Base-by-base conservation (phyloP, 1,140 invertebrate genomes). In the Anagrus nilaparvatae region DNA sequence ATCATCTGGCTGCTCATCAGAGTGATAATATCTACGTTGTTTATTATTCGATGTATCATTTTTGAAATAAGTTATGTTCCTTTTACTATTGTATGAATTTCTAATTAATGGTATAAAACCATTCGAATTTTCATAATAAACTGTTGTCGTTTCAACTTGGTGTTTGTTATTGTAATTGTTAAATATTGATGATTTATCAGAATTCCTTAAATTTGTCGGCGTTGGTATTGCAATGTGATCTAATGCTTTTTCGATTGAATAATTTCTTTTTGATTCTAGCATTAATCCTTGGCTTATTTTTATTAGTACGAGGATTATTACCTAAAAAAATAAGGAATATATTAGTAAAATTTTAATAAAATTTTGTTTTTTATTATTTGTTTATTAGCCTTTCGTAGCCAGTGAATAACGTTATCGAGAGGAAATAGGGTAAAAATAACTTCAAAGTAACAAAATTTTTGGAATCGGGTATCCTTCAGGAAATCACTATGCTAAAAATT, bases 151-250 rank as follows among this genome's bases (percentile, higher is more conserved):
- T 43, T 51, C 35, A 30, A 36, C 2, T 25, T 38, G 3, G 38
- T 44, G 2, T 38, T 43, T 30, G 36, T 36, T 29, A 30, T 16
- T 16, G 36, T 39, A 38, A 20, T 47, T 38, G 20, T 45, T 44
- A 6, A 33, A 24, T 4, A 37, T 40, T 4, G 39, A 29, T 5
- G 40, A 23, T 21, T 42, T 32, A 9, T 12, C 9, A 17, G 44
- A 20, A 8, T 53, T 47, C n/a, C 53, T 51, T 5, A 51, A 37
- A 13, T n/a, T n/a, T n/a, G n/a, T n/a, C n/a, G n/a, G 48, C 12
- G 61, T 60, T 2, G 60, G 61, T 0, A 53, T 53, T 6, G 63
- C 60, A 1, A 67, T 17, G 42, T 65, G 63, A 48, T 67, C 65
- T 7, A 58, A 44, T 8, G 55, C 37, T n/a, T 42, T 32, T 34